Base-by-base conservation (phyloP, 2,113 vertebrate species). In the Burhinus oedicnemus region DNA sequence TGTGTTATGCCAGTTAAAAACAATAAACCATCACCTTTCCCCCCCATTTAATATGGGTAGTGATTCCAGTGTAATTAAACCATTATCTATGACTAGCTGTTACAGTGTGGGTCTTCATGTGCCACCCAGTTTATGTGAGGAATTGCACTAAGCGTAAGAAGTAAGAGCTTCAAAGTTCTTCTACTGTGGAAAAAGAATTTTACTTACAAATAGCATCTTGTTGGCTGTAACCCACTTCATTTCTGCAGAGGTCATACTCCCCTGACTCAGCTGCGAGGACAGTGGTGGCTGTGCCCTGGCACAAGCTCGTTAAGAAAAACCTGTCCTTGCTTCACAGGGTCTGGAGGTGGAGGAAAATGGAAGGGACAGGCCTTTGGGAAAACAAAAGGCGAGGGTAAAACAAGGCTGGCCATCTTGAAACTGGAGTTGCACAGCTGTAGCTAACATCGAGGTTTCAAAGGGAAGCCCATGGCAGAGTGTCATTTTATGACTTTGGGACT, bases 251-350 rank as follows among this genome's bases (percentile, higher is more conserved):
- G 3, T 74, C 32, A 9, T 16, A 8, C 34, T 87, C 26, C 6
- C 29, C 45, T 9, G 18, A n/a, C 34, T 18, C 23, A 34, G 2
- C 26, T 49, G 69, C 44, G 77, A 61, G 40, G 40, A 21, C 2
- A 0, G 15, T 21, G 11, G 23, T 65, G 34, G 15, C 22, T 64
- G 20, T 77, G 32, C 8, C 15, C 8, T 0, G 5, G 40, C 34
- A 57, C 22, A 61, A 49, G 8, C 26, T 74, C 10, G 4, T 6
- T 30, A 65, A 30, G 14, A 70, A 54, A 57, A 83, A 5, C 7
- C 17, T 52, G 9, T 51, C 0, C 0, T 42, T 44, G 29, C 40
- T 92, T 72, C 30, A 38, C 9, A 65, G 44, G 8, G 38, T 60
- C 14, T 85, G 6, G 2, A 49, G 40, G 34, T 66, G 20, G 45